phyloP scores from a whole-genome alignment of 1,140 invertebrate genomes.

The Bombus sylvicola region DNA sequence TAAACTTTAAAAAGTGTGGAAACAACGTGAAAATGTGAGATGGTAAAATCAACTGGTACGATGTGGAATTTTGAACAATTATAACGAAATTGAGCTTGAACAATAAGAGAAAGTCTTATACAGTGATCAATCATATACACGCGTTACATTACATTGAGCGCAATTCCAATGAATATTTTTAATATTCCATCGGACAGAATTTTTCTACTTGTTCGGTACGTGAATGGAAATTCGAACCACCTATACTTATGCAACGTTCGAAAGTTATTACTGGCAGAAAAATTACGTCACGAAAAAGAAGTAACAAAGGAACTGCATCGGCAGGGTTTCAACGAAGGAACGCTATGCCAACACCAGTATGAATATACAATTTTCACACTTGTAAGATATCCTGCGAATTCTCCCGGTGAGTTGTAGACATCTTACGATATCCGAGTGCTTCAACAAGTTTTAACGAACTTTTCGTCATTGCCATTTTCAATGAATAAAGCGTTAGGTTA shows the following conservation, averaged over 20 bases:
- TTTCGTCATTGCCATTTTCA: no score
- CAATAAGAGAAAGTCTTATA: not conserved
- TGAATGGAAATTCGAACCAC: slow-evolving; percentile 1
- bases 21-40: no score
- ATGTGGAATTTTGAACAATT: no score
- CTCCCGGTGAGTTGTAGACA: no score
- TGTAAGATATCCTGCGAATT: not conserved
- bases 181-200: not conserved
- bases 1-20: no score
- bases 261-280: slow-evolving; percentile 19
- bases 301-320: slow-evolving; percentile 4
- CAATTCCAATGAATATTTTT: not conserved
- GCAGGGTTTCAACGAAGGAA: not conserved
- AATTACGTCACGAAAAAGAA: slow-evolving; percentile 16
- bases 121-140: not conserved
- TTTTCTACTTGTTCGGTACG: not conserved
- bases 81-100: not conserved
- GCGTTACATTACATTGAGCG: not conserved
- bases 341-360: not conserved
- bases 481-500: not conserved
- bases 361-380: not conserved
- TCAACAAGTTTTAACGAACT: not conserved
- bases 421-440: not conserved
- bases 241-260: slow-evolving; percentile 21
- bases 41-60: no score